Base-by-base conservation (phyloP, 2,113 vertebrate species). In the Elephantulus edwardii region DNA sequence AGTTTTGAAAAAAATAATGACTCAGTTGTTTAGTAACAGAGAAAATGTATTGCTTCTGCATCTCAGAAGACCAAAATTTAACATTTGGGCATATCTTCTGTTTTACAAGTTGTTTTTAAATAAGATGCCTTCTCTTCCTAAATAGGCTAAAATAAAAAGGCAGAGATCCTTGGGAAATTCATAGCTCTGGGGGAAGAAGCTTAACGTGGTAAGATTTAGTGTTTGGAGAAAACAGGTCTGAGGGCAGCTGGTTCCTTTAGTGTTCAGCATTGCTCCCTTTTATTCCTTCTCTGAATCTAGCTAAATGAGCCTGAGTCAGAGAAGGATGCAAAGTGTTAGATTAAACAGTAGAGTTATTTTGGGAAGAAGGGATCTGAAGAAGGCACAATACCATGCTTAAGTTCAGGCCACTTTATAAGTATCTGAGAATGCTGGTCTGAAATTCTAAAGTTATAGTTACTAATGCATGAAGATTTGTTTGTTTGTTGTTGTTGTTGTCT, bases 391-490 rank as follows among this genome's bases (percentile, higher is more conserved):
- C 10, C 22, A 52, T 50, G 22, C 82, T 81, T 13, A 86, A 70
- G 9, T 87, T 81, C 54, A 93, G 70, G 54, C 50, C 77, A 75
- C 44, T 78, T 94, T 81, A 64, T 54, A 86, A 77, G 84, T 68
- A 70, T 76, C 42, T 93, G 66, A 89, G 77, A 91, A 91, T 56
- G 52, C 46, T 42, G 75, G 40, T 83, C 62, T 64, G 40, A 89
- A 91, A 62, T 89, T 40, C 48, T 87, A n/a, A 91, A 76, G 44
- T 91, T 83, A 42, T 81, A 81, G 50, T 3, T 64, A 79, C 87
- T 89, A 93, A 54, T 38, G 78, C 46, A 86, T 46, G 86, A 94
- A 96, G 50, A 91, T n/a, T n/a, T n/a, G n/a, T n/a, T n/a, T n/a
- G n/a, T n/a, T n/a, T n/a, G n/a, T n/a, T n/a, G n/a, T n/a, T n/a